Evolutionary conservation across 2,888 invertebrate genomes (phyloP).

Genomic region (Agrochola lychnidis): DNA sequence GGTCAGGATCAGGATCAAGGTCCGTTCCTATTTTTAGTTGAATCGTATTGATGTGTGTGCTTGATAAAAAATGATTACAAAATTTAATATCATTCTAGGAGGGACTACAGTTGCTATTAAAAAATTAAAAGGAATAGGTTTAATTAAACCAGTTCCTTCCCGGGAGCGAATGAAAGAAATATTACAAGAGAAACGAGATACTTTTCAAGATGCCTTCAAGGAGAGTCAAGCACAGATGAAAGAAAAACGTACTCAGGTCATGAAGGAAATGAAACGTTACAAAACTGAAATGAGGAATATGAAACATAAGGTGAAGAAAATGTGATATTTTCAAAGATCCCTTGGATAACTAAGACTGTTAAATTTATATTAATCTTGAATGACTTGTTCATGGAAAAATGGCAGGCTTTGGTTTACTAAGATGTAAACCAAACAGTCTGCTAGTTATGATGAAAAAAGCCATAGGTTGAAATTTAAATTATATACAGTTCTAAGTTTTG

Average conservation of each 20-base stretch:
- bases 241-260: constrained; percentile 84
- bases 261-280: constrained; percentile 89
- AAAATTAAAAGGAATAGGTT: constrained; percentile 94
- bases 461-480: constrained; percentile 36
- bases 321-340: constrained; percentile 66
- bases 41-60: neutral
- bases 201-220: constrained; percentile 91
- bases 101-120: constrained; percentile 96
- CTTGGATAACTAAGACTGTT: constrained; percentile 2
- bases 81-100: constrained; percentile 86
- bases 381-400: constrained; percentile 10
- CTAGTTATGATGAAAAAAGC: constrained; percentile 4
- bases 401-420: neutral
- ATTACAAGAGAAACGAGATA: constrained; percentile 91
- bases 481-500: constrained; percentile 68
- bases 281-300: constrained; percentile 87
- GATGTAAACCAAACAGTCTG: constrained; percentile 4
- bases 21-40: neutral
- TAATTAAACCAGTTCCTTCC: constrained; percentile 95
- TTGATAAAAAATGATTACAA: neutral
- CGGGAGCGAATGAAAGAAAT: constrained; percentile 92
- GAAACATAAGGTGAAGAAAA: constrained; percentile 87
- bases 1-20: too few relatives aligned
- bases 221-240: constrained; percentile 88
- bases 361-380: neutral